These are phyloP conservation scores for Platycercus adscitus DNA, from an alignment of 2,113 vertebrate species.

Conservation along the genomic window DNA sequence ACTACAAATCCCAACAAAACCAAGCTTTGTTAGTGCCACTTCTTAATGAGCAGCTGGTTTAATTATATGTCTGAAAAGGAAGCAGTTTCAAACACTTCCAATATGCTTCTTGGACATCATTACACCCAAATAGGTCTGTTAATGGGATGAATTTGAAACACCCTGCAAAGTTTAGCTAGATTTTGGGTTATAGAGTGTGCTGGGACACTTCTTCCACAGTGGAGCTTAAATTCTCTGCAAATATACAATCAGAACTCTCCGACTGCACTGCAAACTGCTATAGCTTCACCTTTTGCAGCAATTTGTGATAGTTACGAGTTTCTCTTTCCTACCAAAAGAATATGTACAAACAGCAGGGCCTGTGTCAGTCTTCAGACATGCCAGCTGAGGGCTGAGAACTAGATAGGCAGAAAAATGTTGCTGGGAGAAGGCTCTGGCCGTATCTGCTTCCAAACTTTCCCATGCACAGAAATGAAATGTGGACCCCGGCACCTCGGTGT, in stretches of 20 bases:
- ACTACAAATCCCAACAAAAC: not conserved
- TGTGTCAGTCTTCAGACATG: not conserved
- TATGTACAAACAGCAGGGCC: not conserved
- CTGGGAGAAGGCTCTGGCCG: slow-evolving; percentile 1
- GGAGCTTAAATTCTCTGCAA: not conserved
- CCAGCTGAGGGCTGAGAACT: slow-evolving; percentile 12
- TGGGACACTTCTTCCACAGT: not conserved
- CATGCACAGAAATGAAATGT: slow-evolving; percentile 54
- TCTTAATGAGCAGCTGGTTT: not conserved
- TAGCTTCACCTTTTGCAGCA: not conserved
- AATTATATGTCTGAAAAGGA: not conserved
- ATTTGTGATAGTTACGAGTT: not conserved
- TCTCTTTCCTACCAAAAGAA: not conserved
- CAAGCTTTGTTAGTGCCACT: not conserved
- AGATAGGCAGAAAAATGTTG: slow-evolving; percentile 47
- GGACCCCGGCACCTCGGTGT: slow-evolving; percentile 69
- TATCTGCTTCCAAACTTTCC: slow-evolving; percentile 56
- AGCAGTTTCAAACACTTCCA: not conserved
- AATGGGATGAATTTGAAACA: not conserved
- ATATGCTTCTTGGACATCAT: not conserved
- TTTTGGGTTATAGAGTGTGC: not conserved
- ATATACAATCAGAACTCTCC: not conserved
- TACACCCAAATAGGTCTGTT: not conserved
- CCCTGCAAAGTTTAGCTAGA: not conserved
- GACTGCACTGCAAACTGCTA: not conserved